Base-by-base conservation (phyloP, 2,888 invertebrate genomes). In the Cyrtodaria siliqua region DNA sequence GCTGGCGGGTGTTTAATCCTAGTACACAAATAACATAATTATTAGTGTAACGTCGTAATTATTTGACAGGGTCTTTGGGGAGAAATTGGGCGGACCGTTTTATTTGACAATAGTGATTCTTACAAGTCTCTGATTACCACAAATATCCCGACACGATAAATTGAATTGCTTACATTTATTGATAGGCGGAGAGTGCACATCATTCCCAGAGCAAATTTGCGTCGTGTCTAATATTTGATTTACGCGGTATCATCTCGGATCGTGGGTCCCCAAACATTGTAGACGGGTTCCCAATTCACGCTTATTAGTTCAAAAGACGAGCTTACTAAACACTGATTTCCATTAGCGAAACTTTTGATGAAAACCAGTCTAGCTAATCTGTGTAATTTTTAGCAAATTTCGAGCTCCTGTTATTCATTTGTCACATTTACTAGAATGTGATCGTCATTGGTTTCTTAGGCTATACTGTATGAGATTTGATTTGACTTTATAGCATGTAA, bases 171-270 rank as follows among this genome's bases (percentile, higher is more conserved):
- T 80, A 70, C 74, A 33, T 62, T 60, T 64, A 77, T 62, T 64
- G 77, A 81, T 70, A 74, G 70, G 55, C 33, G 40, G 53, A 47
- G 55, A 56, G 52, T 44, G 50, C 70, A 60, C 50, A 66, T 67
- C 74, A 62, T 71, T 74, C 71, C 76, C 74, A 59, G 66, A 74
- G 72, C 74, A 71, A 73, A 74, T 74, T 70, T 71, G 68, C 56
- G 74, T 68, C 73, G 69, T 42, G 59, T 67, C 70, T 68, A 59
- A 81, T 81, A 81, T 81, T 81, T 77, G 80, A 81, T 81, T 81
- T 74, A 81, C 66, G 60, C 66, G 27, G 49, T 59, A 62, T 69
- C 69, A 57, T 42, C 53, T 40, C 42, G 55, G 60, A 61, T 61
- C 53, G 55, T 40, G 52, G 29, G 27, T 66, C 56, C 66, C 60